These are phyloP conservation scores for Melikaiella ostensackeni DNA, from an alignment of 2,888 invertebrate genomes.

Conservation along the genomic window DNA sequence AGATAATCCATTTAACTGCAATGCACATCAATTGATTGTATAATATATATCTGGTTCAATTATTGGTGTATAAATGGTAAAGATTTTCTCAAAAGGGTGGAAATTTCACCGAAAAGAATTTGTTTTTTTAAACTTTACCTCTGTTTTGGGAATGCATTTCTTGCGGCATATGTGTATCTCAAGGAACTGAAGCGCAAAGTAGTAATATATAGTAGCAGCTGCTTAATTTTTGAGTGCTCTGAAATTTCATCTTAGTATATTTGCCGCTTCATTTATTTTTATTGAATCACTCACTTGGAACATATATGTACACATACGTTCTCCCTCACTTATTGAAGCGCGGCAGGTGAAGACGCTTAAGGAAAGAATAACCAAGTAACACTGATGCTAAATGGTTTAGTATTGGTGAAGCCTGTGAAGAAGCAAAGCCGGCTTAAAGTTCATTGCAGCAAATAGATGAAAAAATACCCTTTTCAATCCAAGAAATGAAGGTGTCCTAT, in stretches of 20 bases:
- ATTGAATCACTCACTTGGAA: constrained; percentile 14
- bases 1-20: not conserved
- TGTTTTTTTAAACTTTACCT: too few relatives aligned
- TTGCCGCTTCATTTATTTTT: constrained; percentile 18
- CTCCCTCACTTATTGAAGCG: not conserved
- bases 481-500: too few relatives aligned
- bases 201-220: constrained; percentile 12
- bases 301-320: not conserved
- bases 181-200: not conserved
- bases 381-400: constrained; percentile 10
- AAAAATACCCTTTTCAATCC: not conserved
- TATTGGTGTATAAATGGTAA: too few relatives aligned
- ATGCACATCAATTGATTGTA: not conserved
- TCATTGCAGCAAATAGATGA: constrained; percentile 12
- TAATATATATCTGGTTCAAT: too few relatives aligned
- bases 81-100: too few relatives aligned
- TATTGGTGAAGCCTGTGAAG: constrained; percentile 29
- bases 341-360: constrained; percentile 24
- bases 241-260: constrained; percentile 30
- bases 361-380: not conserved
- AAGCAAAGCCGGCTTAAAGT: constrained; percentile 22
- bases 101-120: too few relatives aligned
- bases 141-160: too few relatives aligned
- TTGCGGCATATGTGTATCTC: too few relatives aligned
- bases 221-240: not conserved